These are phyloP conservation scores for Heteromyza rotundicornis DNA, from an alignment of 2,888 invertebrate species.

Conservation along the genomic window DNA sequence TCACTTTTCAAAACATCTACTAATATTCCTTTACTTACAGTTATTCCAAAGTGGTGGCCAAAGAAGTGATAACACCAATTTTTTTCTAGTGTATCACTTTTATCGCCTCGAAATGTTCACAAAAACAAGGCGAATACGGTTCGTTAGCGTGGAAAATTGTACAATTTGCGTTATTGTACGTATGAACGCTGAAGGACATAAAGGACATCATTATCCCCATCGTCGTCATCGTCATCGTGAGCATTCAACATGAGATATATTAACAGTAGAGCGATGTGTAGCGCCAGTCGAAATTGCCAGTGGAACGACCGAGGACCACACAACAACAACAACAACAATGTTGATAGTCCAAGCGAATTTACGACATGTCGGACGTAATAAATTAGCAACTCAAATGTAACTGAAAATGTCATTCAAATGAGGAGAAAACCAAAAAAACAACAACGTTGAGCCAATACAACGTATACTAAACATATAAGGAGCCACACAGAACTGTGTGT, in stretches of 20 bases:
- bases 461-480: too few species aligned
- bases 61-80: too few species aligned
- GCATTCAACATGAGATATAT: conserved; percentile 42
- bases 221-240: too few species aligned
- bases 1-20: too few species aligned
- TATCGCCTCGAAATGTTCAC: too few species aligned
- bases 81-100: neutral
- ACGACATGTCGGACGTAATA: conserved; percentile 46
- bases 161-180: neutral
- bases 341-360: conserved; percentile 34
- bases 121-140: neutral
- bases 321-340: neutral
- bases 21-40: too few species aligned
- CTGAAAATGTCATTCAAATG: conserved; percentile 46
- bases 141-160: neutral
- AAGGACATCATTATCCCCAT: conserved; percentile 34
- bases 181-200: conserved; percentile 28
- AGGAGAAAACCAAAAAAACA: neutral
- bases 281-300: neutral
- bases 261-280: conserved; percentile 18
- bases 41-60: too few species aligned
- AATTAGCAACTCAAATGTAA: conserved; percentile 38
- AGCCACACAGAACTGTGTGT: too few species aligned
- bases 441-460: too few species aligned
- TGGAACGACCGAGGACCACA: neutral